Conservation (phyloP, 2,797 vertebrate genomes). For the Artibeus lituratus region DNA sequence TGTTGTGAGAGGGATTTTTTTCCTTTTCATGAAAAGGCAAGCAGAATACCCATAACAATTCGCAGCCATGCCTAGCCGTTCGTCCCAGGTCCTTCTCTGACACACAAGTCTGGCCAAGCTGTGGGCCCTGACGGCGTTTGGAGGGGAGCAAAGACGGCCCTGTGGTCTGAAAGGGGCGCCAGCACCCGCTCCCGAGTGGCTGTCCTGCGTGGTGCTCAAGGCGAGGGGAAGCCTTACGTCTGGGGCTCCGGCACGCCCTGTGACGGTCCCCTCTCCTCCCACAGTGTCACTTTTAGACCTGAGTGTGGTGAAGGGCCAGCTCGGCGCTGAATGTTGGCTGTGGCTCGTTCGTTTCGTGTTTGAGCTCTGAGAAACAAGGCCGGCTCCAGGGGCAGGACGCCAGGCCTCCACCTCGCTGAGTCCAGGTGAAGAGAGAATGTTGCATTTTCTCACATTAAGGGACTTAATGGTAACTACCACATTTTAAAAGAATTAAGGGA, state of each 20-base stretch:
- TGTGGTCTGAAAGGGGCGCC: background rate
- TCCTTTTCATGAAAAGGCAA: background rate
- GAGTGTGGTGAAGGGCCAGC: background rate
- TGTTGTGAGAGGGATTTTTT: background rate
- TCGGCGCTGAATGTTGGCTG: fast-evolving
- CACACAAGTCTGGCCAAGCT: background rate
- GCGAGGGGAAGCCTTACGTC: background rate
- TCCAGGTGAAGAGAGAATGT: background rate
- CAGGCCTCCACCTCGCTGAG: background rate
- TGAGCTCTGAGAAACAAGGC: background rate
- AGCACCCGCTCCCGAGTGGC: background rate
- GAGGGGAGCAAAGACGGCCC: background rate
- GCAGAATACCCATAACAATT: background rate
- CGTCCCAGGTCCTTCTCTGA: background rate
- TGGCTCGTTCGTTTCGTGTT: background rate
- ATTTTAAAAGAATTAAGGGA: background rate
- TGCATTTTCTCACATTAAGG: background rate
- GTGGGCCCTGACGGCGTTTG: background rate
- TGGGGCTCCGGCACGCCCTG: background rate
- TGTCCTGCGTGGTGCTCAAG: background rate
- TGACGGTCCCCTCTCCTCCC: background rate
- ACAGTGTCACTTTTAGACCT: background rate
- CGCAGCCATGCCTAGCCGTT: fast-evolving
- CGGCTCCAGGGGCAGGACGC: fast-evolving
- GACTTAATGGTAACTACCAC: background rate